Conservation (phyloP, 2,888 invertebrate genomes). For the Ophion costatus region DNA sequence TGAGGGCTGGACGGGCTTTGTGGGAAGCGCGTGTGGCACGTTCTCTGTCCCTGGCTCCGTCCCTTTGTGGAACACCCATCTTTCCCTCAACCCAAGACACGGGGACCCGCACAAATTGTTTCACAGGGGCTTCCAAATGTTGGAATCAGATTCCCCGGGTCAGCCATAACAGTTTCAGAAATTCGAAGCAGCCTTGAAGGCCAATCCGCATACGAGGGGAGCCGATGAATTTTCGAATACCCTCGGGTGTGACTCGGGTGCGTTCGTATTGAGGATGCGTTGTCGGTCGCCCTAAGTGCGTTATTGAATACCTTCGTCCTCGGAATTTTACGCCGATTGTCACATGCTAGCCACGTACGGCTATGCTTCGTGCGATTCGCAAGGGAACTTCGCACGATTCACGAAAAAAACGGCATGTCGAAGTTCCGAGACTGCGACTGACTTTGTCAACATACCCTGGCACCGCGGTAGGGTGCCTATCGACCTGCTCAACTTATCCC, state of each 20-base stretch:
- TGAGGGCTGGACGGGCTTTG: not conserved
- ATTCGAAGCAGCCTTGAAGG: constrained; percentile 74
- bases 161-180: constrained; percentile 75
- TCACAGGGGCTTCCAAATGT: constrained; percentile 53
- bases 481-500: not conserved
- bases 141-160: constrained; percentile 69
- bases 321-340: not conserved
- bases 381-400: not conserved
- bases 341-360: not conserved
- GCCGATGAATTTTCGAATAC: constrained; percentile 23
- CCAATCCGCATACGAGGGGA: constrained; percentile 9
- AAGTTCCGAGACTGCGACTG: not conserved
- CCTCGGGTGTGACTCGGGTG: constrained; percentile 27
- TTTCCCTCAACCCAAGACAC: constrained; percentile 4
- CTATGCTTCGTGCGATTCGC: not conserved
- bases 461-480: not conserved
- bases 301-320: not conserved
- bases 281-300: not conserved
- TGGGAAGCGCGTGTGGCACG: constrained; percentile 34
- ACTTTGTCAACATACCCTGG: too few relatives aligned
- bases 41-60: not conserved
- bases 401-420: too few relatives aligned
- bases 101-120: constrained; percentile 51
- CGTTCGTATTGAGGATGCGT: not conserved
- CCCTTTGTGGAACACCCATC: constrained; percentile 12